Base-by-base conservation (phyloP, 37 sponge, comb jelly and placozoan species). In the Eunapius fragilis region DNA sequence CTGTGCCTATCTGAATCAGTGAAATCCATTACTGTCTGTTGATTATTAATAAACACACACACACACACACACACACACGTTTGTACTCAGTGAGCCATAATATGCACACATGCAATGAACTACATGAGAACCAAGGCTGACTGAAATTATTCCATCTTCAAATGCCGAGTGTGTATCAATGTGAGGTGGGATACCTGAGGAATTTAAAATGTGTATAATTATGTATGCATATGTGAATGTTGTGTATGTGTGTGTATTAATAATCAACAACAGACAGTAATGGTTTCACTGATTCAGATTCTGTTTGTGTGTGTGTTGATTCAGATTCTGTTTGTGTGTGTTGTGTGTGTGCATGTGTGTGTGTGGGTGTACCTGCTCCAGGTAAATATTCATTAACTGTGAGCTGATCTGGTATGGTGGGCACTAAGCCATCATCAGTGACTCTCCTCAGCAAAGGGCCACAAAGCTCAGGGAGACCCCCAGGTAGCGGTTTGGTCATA, bases 141-240 rank as follows among this genome's bases (percentile, higher is more conserved):
- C 76, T 22, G 98, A 97, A 35, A 93, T 70, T 7, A 97, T 95
- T 41, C 76, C 86, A 58, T 84, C 92, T 72, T 93, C 78, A 73
- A 97, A 97, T 72, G 92, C 91, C 26, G 96, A 95, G 75, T 93
- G 96, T 12, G 98, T 95, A 80, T 97, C 98, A 48, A 97, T 86
- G 84, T 97, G 98, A 25, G 94, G 87, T 25, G 98, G 98, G 34
- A 97, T 97, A 26, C 98, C 96, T 95, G 69, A 23, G 69, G 25
- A 31, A 48, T 28, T 10, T 33, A 31, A 5, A 76, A 27, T 3
- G 4, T 32, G n/a, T 32, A 5, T 76, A 76, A 22, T 2, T 36
- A 6, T 9, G 3, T 3, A n/a, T 41, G 41, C 41, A 41, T 6
- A 6, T 6, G 6, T 9, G 41, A 9, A 6, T 41, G 41, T n/a